Evolutionary conservation across 1,140 invertebrate genomes (phyloP).

Genomic region (Leptinotarsa undecemlineata): DNA sequence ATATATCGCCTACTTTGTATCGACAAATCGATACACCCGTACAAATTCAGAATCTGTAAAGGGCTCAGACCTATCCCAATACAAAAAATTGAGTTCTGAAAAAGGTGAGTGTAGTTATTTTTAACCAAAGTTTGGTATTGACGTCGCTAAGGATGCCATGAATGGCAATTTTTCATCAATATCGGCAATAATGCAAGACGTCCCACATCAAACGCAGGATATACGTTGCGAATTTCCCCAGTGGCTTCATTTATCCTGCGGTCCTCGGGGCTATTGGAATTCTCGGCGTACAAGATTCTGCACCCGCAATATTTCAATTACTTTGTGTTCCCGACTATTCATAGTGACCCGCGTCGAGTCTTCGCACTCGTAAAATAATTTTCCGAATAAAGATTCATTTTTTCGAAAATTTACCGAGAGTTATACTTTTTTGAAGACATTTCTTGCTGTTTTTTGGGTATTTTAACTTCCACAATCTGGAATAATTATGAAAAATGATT

Average conservation of each 20-base stretch:
- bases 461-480: background rate
- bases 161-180: background rate
- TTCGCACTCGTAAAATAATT: background rate
- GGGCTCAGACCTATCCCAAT: too few species aligned
- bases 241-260: background rate
- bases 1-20: too few species aligned
- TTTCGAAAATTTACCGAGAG: background rate
- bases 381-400: background rate
- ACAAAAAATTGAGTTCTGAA: too few species aligned
- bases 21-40: too few species aligned
- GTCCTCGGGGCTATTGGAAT: background rate
- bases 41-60: too few species aligned
- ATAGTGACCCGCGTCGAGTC: too few species aligned
- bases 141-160: too few species aligned
- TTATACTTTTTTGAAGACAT: background rate
- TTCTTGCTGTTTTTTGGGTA: background rate
- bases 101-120: too few species aligned
- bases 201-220: constrained; percentile 1
- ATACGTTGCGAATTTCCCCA: background rate
- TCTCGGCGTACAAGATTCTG: background rate
- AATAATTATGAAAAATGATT: background rate
- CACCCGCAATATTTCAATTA: constrained; percentile 2
- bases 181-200: background rate
- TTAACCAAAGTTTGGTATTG: too few species aligned
- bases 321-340: background rate